Conservation (phyloP, 1,140 invertebrate species). For the Apolygus lucorum region DNA sequence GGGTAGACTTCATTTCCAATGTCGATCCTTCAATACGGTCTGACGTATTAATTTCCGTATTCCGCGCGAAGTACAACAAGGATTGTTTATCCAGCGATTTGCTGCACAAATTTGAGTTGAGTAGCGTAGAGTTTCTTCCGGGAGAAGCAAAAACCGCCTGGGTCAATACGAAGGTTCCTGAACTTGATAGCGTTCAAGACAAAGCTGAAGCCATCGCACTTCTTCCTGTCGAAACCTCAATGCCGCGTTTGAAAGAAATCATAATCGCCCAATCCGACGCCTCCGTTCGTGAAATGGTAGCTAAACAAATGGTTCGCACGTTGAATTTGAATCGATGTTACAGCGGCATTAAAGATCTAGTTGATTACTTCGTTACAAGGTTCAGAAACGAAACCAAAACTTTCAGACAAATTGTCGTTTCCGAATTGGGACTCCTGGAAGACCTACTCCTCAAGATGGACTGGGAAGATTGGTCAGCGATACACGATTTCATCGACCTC, state of each 20-base stretch:
- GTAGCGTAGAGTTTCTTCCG: neutral
- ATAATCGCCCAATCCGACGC: neutral
- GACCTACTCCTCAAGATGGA: neutral
- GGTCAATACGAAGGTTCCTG: neutral
- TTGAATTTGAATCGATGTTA: neutral
- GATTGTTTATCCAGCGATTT: neutral
- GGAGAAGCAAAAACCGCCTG: neutral
- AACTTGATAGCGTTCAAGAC: neutral
- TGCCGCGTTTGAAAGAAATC: neutral
- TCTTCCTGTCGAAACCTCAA: neutral
- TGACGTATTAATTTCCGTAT: neutral
- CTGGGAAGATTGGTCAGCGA: neutral
- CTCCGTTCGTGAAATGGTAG: neutral
- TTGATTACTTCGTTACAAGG: neutral
- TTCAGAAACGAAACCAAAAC: neutral
- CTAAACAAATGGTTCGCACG: neutral
- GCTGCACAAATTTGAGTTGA: neutral
- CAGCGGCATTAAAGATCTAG: neutral
- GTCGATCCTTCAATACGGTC: neutral
- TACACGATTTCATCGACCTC: conserved; percentile 7
- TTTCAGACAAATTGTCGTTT: neutral
- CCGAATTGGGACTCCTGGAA: neutral
- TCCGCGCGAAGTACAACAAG: neutral
- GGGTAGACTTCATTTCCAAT: neutral
- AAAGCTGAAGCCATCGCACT: neutral